phyloP scores from a whole-genome alignment of 2,888 invertebrate genomes.

The Drosophila tripunctata region DNA sequence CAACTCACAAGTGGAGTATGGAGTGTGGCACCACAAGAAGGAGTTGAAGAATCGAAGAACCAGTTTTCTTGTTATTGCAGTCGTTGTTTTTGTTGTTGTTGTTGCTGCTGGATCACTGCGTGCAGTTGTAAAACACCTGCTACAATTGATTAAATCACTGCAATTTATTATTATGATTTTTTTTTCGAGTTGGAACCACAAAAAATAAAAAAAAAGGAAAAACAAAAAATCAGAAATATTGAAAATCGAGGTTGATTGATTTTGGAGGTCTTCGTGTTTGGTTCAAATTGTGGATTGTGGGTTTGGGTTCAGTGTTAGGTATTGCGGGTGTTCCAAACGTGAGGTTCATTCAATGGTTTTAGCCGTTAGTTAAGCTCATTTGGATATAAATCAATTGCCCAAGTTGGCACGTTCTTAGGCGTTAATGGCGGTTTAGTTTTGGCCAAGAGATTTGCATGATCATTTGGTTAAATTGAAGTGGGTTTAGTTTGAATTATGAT shows the following conservation, averaged over 20 bases:
- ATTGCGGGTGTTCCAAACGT: conserved; percentile 53
- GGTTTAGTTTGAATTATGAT: conserved; percentile 6
- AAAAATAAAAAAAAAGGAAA: conserved; percentile 23
- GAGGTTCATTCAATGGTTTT: conserved; percentile 27
- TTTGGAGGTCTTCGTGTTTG: conserved; percentile 46
- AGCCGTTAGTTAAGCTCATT: conserved; percentile 32
- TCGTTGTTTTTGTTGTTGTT: conserved; percentile 17
- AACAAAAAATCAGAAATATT: background rate
- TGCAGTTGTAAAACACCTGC: conserved; percentile 76
- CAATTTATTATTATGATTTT: conserved; percentile 73
- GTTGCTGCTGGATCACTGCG: conserved; percentile 42
- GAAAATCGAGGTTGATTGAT: conserved; percentile 56
- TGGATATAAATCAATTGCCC: conserved; percentile 55
- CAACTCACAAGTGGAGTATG: conserved; percentile 44
- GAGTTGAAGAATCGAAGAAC: conserved; percentile 44
- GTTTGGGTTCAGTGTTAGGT: conserved; percentile 25
- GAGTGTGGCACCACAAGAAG: conserved; percentile 21
- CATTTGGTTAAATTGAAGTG: conserved; percentile 27
- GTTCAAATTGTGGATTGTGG: conserved; percentile 10
- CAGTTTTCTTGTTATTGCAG: conserved; percentile 49
- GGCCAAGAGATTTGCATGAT: conserved; percentile 14
- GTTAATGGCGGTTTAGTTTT: conserved; percentile 55
- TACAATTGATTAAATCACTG: conserved; percentile 78
- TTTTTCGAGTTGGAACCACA: conserved; percentile 28
- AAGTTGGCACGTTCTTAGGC: conserved; percentile 62